Conservation (phyloP, 2,797 vertebrate genomes). For the Paratrypauchen microcephalus region DNA sequence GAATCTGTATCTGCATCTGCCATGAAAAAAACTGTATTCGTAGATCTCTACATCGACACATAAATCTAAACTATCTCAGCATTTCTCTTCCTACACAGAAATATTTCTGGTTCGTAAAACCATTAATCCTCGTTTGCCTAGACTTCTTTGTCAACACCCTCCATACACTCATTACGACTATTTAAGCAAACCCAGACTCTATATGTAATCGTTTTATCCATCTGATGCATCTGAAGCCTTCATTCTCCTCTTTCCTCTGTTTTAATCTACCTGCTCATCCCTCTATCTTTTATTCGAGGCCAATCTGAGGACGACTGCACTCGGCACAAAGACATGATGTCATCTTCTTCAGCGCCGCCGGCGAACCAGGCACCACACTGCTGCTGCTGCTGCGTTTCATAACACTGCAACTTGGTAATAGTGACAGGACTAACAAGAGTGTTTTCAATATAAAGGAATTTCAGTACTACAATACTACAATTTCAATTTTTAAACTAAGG, state of each 20-base stretch:
- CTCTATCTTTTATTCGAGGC: slow-evolving; percentile 54
- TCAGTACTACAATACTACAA: neutral
- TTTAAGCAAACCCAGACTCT: neutral
- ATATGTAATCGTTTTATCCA: slow-evolving; percentile 15
- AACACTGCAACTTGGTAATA: slow-evolving; percentile 45
- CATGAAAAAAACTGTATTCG: too few species aligned
- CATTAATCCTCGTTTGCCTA: too few species aligned
- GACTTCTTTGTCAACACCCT: too few species aligned
- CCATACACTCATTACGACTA: neutral
- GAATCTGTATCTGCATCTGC: too few species aligned
- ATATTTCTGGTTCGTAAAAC: too few species aligned
- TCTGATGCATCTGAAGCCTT: slow-evolving; percentile 50
- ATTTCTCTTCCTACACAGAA: too few species aligned
- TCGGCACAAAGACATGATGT: slow-evolving; percentile 72
- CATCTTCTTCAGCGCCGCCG: slow-evolving; percentile 62
- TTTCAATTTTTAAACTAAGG: too few species aligned
- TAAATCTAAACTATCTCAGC: too few species aligned
- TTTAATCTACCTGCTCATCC: slow-evolving; percentile 67
- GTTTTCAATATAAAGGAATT: neutral
- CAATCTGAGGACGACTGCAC: slow-evolving; percentile 60
- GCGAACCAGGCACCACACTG: slow-evolving; percentile 40
- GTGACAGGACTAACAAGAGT: slow-evolving; percentile 1
- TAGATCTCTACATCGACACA: too few species aligned
- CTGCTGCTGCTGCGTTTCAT: slow-evolving; percentile 37
- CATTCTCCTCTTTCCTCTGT: slow-evolving; percentile 25